These are phyloP conservation scores for Henricia sp. DNA, from an alignment of 53 echinoderm and acorn worm species.

Conservation along the genomic window DNA sequence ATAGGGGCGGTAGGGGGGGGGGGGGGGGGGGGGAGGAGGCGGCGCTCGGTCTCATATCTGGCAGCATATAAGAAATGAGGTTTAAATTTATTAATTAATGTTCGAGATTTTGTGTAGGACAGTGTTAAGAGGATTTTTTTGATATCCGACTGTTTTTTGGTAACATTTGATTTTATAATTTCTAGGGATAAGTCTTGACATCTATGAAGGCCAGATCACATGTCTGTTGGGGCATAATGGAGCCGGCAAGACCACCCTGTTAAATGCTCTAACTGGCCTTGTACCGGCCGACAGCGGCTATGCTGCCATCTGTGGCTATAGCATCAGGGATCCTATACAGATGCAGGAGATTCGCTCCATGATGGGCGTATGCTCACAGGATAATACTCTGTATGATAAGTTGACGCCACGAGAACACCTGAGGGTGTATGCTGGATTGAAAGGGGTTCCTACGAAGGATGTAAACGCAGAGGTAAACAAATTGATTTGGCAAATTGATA, in stretches of 20 bases:
- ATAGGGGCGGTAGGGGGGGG: no score
- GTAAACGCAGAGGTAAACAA: slow-evolving; percentile 61
- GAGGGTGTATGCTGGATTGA: slow-evolving; percentile 74
- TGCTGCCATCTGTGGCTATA: slow-evolving; percentile 70
- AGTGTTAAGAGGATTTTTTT: no score
- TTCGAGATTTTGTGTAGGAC: no score
- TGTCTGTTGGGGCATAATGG: slow-evolving; percentile 84
- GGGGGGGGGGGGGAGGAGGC: no score
- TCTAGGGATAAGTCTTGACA: slow-evolving; percentile 80
- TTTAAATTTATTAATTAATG: no score
- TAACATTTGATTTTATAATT: no score
- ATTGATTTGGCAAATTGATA: no score
- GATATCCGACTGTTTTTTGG: no score
- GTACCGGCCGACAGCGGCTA: slow-evolving; percentile 52
- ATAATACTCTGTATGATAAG: slow-evolving; percentile 74
- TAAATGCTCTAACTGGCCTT: slow-evolving; percentile 75
- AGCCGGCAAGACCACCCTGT: slow-evolving; percentile 83
- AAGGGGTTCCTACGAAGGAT: slow-evolving; percentile 64
- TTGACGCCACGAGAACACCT: slow-evolving; percentile 74
- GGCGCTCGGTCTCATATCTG: no score
- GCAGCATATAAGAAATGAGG: no score
- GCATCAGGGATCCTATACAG: slow-evolving; percentile 59
- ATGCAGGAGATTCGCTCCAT: slow-evolving; percentile 66
- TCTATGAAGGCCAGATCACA: slow-evolving; percentile 85
- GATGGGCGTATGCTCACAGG: slow-evolving; percentile 78